A percentile compares a stretch with the other conserved stretches of the same genome.
Evolutionary conservation across 2,888 invertebrate species (phyloP).

Genomic region (Isotomurus palustris): DNA sequence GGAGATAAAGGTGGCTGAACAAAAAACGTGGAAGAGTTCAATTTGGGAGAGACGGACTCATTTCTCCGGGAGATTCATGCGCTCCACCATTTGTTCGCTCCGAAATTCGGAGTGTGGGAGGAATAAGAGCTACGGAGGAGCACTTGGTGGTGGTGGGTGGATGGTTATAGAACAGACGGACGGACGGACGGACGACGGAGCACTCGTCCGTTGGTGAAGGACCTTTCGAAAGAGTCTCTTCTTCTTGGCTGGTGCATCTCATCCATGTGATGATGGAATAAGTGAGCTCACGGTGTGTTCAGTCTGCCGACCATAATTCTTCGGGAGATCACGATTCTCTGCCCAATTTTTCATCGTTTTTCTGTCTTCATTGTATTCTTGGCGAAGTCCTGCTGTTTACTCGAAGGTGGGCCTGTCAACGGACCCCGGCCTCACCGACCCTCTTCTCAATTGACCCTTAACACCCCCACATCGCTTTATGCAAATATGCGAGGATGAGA

Average conservation of each 20-base stretch:
- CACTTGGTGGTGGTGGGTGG: too few relatives aligned
- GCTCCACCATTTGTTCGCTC: background rate
- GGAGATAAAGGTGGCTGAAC: conserved; percentile 36
- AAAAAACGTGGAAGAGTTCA: conserved; percentile 16
- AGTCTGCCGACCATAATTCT: conserved; percentile 27
- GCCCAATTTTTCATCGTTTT: conserved; percentile 46
- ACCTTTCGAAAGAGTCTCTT: too few relatives aligned
- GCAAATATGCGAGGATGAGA: conserved; percentile 39
- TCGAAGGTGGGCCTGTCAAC: conserved; percentile 47
- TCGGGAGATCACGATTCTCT: conserved; percentile 40
- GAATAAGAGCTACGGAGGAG: too few relatives aligned
- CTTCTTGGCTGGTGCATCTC: conserved; percentile 1
- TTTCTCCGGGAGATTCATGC: conserved; percentile 3
- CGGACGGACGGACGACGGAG: background rate
- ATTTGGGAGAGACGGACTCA: conserved; percentile 1
- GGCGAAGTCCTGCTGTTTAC: conserved; percentile 45
- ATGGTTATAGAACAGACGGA: background rate
- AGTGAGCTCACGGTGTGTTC: conserved; percentile 11
- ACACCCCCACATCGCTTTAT: conserved; percentile 34
- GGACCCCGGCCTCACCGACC: conserved; percentile 23
- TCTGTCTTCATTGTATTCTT: conserved; percentile 33
- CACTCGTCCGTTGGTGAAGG: conserved; percentile 3
- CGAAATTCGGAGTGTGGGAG: too few relatives aligned
- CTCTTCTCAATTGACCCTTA: conserved; percentile 38
- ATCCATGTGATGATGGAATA: conserved; percentile 7